Conservation (phyloP, 2,797 vertebrate species). For the Pangasius larnaudii region DNA sequence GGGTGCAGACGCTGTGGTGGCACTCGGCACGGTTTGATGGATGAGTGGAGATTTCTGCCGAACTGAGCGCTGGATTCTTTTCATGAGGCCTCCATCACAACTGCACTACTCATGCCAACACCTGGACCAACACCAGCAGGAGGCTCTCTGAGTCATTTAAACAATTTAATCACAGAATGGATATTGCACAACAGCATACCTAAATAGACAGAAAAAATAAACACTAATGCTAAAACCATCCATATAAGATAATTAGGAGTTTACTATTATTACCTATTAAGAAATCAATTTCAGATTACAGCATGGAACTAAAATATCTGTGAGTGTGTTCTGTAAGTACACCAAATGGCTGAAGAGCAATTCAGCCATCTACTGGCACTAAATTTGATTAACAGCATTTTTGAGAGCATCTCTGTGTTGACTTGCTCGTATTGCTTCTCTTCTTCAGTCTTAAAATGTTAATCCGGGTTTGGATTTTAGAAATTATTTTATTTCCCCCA, state of each 20-base stretch:
- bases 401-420: not conserved
- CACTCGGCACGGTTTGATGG: constrained; percentile 69
- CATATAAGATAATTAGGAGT: not conserved
- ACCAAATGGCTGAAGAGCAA: not conserved
- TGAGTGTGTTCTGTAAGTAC: not conserved
- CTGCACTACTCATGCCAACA: constrained; percentile 21
- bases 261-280: not conserved
- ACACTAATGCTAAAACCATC: not conserved
- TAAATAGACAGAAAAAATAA: not conserved
- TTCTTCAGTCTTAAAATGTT: not conserved
- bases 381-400: not conserved
- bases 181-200: not conserved
- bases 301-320: not conserved
- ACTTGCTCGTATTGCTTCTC: not conserved
- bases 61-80: constrained; percentile 63
- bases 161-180: constrained; percentile 5
- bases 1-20: constrained; percentile 64
- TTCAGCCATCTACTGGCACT: not conserved
- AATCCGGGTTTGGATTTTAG: not conserved
- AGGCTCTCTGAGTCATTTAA: constrained; percentile 2
- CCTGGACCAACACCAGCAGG: not conserved
- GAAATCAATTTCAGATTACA: not conserved
- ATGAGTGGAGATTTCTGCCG: constrained; percentile 68
- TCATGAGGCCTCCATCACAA: constrained; percentile 27
- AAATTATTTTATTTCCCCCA: not conserved